Evolutionary conservation across 1,140 invertebrate species (phyloP), one percentile per base, ranked within the genome.

Genomic region (Sycophila sp.): DNA sequence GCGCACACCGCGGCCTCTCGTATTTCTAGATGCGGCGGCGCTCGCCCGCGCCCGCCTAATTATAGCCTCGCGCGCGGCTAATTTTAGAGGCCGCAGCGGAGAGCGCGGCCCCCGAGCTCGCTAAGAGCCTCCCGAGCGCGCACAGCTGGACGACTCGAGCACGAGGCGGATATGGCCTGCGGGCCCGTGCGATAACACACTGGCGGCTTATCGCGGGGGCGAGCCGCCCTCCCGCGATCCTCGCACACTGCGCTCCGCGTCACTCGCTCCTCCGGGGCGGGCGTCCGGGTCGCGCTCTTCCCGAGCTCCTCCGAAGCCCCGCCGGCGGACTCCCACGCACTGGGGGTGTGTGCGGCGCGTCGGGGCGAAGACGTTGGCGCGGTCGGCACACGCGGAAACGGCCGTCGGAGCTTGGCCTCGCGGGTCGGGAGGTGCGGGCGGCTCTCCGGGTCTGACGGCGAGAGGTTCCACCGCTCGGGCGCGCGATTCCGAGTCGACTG

Each of bases 401-500:
- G 30, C 15, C 0, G 19, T n/a, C 22, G 4, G 1, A 0, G 55
- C 47, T 19, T n/a, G n/a, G n/a, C 22, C 17, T 24, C 28, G 26
- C 34, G 55, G 17, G 8, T n/a, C n/a, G n/a, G n/a, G n/a, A n/a
- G n/a, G n/a, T n/a, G n/a, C 49, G 22, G 22, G 24, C 19, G 49
- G 24, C 49, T 8, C 19, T 8, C 8, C 26, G 2, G 24, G 3
- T 15, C 11, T 7, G 11, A 24, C 3, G 11, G 49, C 15, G 24
- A 49, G 26, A 49, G n/a, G 17, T 7, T 6, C n/a, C 26, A 51
- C 30, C 56, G 34, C 56, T 69, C 66, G 66, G 42, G 13, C 32
- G 66, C 66, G 66, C 56, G 66, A 11, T 60, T 47, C 66, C 66
- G 66, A 69, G 66, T 51, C 56, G 56, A 69, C 66, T 69, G 68